Conservation (phyloP, 2,113 vertebrate genomes). For the Scortum barcoo region DNA sequence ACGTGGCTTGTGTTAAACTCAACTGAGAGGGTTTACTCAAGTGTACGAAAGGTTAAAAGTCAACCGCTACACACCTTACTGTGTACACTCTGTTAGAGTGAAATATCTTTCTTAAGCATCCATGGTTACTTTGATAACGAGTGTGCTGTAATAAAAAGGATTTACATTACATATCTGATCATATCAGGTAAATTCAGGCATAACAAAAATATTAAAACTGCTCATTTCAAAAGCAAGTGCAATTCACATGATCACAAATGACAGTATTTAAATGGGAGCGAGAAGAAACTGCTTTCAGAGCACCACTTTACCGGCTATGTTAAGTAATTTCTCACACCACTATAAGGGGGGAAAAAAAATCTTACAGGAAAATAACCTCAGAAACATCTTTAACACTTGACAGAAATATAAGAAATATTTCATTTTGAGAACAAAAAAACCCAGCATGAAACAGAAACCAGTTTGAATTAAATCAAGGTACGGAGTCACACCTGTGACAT, state of each 20-base stretch:
- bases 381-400: constrained; percentile 6
- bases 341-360: neutral
- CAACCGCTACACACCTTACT: constrained; percentile 9
- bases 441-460: neutral
- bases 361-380: constrained; percentile 28
- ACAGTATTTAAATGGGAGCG: constrained; percentile 15
- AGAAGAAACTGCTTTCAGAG: constrained; percentile 12
- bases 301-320: constrained; percentile 6
- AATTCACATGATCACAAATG: constrained; percentile 31
- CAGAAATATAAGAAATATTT: constrained; percentile 10
- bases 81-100: constrained; percentile 20
- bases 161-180: constrained; percentile 19
- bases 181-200: constrained; percentile 18
- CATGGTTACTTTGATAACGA: constrained; percentile 12
- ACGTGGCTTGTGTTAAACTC: neutral
- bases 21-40: constrained; percentile 1
- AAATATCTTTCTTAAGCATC: constrained; percentile 13
- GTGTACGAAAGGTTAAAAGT: constrained; percentile 22
- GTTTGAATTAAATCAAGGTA: neutral
- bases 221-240: constrained; percentile 30
- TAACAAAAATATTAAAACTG: constrained; percentile 9
- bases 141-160: constrained; percentile 18
- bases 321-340: constrained; percentile 22
- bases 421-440: constrained; percentile 12
- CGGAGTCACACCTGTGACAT: neutral